Conservation (phyloP, 1,140 invertebrate genomes). For the Ganaspis sp. region DNA sequence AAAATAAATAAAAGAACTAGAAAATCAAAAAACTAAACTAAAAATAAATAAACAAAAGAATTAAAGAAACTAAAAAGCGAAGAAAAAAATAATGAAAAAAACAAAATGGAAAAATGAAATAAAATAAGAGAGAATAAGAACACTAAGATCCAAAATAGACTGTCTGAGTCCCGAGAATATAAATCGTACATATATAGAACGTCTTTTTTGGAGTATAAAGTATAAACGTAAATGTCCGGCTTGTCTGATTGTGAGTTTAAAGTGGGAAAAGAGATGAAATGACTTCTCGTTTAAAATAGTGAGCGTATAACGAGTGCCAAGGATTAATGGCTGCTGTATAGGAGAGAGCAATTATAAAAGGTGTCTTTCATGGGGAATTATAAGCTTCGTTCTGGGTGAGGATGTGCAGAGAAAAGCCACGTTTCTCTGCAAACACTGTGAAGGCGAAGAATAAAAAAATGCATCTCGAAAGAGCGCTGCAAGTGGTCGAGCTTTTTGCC, state of each 20-base stretch:
- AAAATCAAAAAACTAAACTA: too few species aligned
- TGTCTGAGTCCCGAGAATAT: neutral
- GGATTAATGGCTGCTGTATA: neutral
- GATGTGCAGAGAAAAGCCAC: neutral
- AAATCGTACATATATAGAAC: too few species aligned
- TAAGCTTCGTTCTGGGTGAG: conserved; percentile 1
- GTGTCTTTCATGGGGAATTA: conserved; percentile 7
- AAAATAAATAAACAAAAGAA: too few species aligned
- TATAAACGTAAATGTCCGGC: neutral
- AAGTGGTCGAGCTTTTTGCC: conserved; percentile 5
- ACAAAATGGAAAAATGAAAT: too few species aligned
- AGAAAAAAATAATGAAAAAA: too few species aligned
- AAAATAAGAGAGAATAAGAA: too few species aligned
- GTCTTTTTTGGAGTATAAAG: neutral
- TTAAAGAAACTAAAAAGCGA: too few species aligned
- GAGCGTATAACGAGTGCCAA: neutral
- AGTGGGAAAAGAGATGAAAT: neutral
- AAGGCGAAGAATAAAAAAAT: neutral
- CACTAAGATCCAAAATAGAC: too few species aligned
- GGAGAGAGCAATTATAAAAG: conserved; percentile 5
- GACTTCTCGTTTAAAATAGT: conserved; percentile 1
- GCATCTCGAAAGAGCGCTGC: neutral
- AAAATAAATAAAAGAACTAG: too few species aligned
- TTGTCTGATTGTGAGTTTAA: neutral
- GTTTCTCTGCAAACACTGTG: neutral